Evolutionary conservation across 2,888 invertebrate genomes (phyloP).

Genomic region (Netelia melanura): DNA sequence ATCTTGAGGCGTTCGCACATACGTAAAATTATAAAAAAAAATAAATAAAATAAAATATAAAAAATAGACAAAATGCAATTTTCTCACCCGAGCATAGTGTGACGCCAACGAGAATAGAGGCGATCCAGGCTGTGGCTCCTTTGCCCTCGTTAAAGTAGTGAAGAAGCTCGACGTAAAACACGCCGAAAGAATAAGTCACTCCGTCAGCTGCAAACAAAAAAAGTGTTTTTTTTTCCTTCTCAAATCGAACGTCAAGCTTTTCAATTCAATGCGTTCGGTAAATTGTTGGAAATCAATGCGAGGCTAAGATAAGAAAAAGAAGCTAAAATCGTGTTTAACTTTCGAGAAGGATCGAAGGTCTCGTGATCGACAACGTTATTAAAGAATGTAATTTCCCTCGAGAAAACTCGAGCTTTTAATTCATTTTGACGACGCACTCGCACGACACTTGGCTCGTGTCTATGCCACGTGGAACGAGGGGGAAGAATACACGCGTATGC

Average conservation of each 20-base stretch:
- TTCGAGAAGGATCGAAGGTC: conserved; percentile 30
- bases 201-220: conserved; percentile 93
- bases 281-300: background rate
- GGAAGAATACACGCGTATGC: background rate
- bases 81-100: conserved; percentile 96
- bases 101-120: conserved; percentile 97
- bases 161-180: conserved; percentile 95
- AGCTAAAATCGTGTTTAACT: background rate
- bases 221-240: background rate
- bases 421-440: conserved; percentile 30
- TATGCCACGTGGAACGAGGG: background rate
- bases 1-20: background rate
- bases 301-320: background rate
- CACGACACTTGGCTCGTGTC: conserved; percentile 38
- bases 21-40: background rate
- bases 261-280: background rate
- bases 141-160: conserved; percentile 93
- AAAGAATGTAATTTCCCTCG: conserved; percentile 28
- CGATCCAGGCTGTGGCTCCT: conserved; percentile 96
- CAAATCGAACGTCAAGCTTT: background rate
- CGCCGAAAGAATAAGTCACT: conserved; percentile 98
- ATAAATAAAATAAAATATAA: background rate
- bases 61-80: background rate
- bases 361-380: conserved; percentile 40
- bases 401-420: conserved; percentile 36